These are phyloP conservation scores for Neocrepidodera transversa DNA, from an alignment of 2,888 invertebrate genomes.

Conservation along the genomic window DNA sequence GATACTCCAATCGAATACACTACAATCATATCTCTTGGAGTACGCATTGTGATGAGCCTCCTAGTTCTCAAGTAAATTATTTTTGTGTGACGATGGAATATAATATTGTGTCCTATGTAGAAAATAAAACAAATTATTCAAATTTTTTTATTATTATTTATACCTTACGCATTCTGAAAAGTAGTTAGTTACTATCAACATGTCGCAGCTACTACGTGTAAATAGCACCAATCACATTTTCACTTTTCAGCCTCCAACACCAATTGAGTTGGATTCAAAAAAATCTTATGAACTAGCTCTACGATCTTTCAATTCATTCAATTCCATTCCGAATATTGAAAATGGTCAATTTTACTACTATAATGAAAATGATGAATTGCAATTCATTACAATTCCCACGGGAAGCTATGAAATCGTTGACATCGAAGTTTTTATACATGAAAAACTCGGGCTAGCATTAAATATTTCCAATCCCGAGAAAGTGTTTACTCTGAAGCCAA, in stretches of 20 bases:
- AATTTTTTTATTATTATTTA: too few relatives aligned
- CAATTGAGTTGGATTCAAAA: conserved; percentile 3
- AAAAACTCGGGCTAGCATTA: neutral
- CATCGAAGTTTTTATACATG: conserved; percentile 42
- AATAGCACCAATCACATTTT: conserved; percentile 3
- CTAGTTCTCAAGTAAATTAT: too few relatives aligned
- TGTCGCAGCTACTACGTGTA: neutral
- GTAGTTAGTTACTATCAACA: too few relatives aligned
- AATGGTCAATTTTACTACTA: conserved; percentile 34
- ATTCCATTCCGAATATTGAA: conserved; percentile 50
- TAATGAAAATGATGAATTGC: conserved; percentile 14
- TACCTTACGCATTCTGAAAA: too few relatives aligned
- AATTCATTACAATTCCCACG: conserved; percentile 42
- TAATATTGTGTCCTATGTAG: too few relatives aligned
- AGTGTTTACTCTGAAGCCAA: conserved; percentile 29
- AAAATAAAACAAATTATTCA: too few relatives aligned
- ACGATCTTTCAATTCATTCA: conserved; percentile 8
- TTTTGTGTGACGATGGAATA: too few relatives aligned
- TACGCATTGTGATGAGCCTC: too few relatives aligned
- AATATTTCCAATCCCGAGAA: neutral
- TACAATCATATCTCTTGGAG: neutral
- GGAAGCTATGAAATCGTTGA: conserved; percentile 52
- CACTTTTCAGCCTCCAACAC: neutral
- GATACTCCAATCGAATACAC: neutral
- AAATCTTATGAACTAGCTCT: conserved; percentile 2